phyloP scores from a whole-genome alignment of 2,888 invertebrate species.

The Adineta ricciae region DNA sequence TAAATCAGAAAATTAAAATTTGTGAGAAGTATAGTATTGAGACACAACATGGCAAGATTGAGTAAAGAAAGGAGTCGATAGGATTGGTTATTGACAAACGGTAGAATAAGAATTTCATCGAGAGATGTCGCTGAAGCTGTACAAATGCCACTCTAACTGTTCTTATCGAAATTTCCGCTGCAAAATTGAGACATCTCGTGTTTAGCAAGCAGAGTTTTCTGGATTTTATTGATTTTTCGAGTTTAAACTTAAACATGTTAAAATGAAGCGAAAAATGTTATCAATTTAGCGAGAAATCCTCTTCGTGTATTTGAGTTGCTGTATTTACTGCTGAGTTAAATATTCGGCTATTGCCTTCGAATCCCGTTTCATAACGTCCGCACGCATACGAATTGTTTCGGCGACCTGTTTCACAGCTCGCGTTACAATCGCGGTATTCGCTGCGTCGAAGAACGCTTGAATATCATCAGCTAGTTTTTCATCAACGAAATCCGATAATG shows the following conservation, averaged over 20 bases:
- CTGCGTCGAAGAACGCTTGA: constrained; percentile 9
- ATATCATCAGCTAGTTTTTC: neutral
- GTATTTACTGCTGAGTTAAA: neutral
- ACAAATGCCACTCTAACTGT: too few species aligned
- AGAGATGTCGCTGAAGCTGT: neutral
- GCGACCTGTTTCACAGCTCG: constrained; percentile 27
- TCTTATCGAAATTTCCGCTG: too few species aligned
- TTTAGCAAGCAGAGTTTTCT: neutral
- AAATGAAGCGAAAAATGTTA: neutral
- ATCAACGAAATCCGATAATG: neutral
- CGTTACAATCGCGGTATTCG: constrained; percentile 10
- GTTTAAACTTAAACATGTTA: neutral
- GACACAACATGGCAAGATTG: neutral
- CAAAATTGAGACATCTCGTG: neutral
- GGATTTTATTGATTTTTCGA: neutral
- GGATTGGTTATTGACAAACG: neutral
- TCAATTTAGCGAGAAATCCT: neutral
- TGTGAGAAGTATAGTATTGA: neutral
- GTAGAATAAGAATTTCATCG: neutral
- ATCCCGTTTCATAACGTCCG: neutral
- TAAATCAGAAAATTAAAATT: neutral
- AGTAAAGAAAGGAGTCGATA: neutral
- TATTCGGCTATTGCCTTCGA: neutral
- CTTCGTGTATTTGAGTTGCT: neutral
- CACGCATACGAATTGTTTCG: constrained; percentile 16